phyloP scores from a whole-genome alignment of 1,140 invertebrate genomes.

The Himalopsyche phryganea region DNA sequence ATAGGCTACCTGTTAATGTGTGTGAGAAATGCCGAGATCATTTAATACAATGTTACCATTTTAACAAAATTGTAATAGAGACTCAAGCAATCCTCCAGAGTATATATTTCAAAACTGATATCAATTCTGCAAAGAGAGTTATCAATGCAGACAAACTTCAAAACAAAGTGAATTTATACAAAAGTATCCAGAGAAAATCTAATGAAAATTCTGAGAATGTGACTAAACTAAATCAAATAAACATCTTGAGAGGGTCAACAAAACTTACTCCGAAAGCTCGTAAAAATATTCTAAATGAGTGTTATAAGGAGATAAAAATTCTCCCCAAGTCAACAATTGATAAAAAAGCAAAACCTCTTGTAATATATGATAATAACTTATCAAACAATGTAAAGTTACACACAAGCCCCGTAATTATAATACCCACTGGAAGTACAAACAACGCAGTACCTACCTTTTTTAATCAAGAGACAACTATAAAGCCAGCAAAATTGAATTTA shows the following conservation, averaged over 20 bases:
- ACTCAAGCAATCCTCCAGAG: slow-evolving; percentile 7
- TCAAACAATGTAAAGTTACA: background rate
- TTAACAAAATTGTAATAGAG: slow-evolving; percentile 4
- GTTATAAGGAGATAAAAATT: background rate
- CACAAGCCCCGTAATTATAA: background rate
- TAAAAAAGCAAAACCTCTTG: background rate
- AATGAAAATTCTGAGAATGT: too few species aligned
- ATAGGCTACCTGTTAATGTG: slow-evolving; percentile 12
- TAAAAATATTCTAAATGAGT: background rate
- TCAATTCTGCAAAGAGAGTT: background rate
- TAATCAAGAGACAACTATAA: background rate
- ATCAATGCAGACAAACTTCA: background rate
- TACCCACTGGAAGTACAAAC: background rate
- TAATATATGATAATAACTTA: background rate
- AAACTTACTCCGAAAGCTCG: too few species aligned
- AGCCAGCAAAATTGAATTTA: background rate
- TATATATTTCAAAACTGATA: background rate
- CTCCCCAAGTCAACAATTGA: background rate
- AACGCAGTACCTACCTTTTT: background rate
- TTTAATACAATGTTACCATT: background rate
- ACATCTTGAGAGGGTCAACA: too few species aligned
- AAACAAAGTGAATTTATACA: background rate
- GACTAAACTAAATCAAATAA: too few species aligned
- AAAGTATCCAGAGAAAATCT: too few species aligned
- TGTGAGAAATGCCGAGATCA: slow-evolving; percentile 11